phyloP scores from a whole-genome alignment of 2,113 vertebrate genomes.

The Sorex araneus region DNA sequence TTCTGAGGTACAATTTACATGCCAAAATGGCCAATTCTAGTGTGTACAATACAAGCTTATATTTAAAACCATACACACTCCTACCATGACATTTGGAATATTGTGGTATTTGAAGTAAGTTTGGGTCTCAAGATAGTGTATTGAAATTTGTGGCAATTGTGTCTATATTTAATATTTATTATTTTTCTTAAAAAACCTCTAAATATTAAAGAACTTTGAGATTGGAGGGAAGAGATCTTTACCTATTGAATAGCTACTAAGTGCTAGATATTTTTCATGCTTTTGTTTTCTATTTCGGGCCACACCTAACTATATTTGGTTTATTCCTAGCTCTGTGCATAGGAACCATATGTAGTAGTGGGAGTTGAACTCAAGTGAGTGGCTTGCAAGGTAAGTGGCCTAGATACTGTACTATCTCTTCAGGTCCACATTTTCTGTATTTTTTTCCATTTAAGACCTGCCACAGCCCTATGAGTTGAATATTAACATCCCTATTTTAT shows the following conservation, averaged over 20 bases:
- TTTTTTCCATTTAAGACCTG: neutral
- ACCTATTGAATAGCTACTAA: neutral
- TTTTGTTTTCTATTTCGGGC: neutral
- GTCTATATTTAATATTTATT: slow-evolving; percentile 30
- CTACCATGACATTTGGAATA: slow-evolving; percentile 42
- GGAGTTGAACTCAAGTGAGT: too few species aligned
- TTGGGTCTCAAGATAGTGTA: slow-evolving; percentile 57
- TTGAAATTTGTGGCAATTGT: slow-evolving; percentile 65
- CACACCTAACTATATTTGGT: neutral
- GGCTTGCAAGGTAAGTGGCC: too few species aligned
- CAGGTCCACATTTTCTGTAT: neutral
- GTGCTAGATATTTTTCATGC: neutral
- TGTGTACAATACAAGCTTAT: slow-evolving; percentile 5
- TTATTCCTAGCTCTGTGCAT: too few species aligned
- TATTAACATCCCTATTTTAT: neutral
- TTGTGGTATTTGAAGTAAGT: slow-evolving; percentile 40
- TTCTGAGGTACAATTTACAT: slow-evolving; percentile 53
- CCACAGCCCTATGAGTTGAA: neutral
- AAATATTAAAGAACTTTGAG: slow-evolving; percentile 19
- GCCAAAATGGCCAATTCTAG: slow-evolving; percentile 31
- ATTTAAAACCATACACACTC: slow-evolving; percentile 56
- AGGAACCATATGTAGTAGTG: too few species aligned
- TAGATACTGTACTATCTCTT: too few species aligned
- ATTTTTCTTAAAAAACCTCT: neutral
- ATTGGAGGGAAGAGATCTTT: neutral